Base-by-base conservation (phyloP, 1,140 invertebrate species). In the Drosophila yakuba region DNA sequence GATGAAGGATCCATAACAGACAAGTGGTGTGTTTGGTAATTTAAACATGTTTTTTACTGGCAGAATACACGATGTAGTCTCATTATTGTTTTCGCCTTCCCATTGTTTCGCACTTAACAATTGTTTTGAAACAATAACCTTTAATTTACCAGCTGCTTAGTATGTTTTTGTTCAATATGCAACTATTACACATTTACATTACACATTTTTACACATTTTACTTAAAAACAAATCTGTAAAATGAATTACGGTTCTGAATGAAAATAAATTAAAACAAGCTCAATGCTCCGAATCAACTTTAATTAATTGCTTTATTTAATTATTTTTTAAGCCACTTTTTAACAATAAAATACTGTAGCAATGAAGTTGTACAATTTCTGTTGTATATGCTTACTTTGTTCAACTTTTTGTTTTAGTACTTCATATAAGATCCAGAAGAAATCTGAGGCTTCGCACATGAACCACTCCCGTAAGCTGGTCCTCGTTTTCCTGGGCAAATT, bases 61-160 rank as follows among this genome's bases (percentile, higher is more conserved):
- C 17, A 66, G 28, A 47, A 50, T 66, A 69, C 66, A 38, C 23
- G 59, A 35, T 35, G 48, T 25, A 23, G 61, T 15, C 50, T 68
- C 51, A 15, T 71, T 52, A 67, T 67, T 38, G 38, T 52, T 52
- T 66, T 68, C 47, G 36, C 7, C 17, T 41, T 25, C 14, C 44
- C 11, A 71, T 71, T 57, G 43, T 71, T 12, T 48, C 14, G 11
- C 36, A 28, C 28, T 57, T 57, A 69, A 57, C 43, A 48, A 56
- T 41, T 57, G 36, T 58, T 48, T 57, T 48, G 41, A 57, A 39
- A 41, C 52, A 71, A 71, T 68, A 39, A 57, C 23, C 32, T 39
- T 63, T 41, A 38, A 66, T 69, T 48, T 41, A 57, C 56, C 17
- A 15, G 50, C 15, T 20, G 62, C 47, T 23, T 41, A 5, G 6